These are phyloP conservation scores for Macheiramphus alcinus DNA, from an alignment of 2,113 vertebrate genomes.

Conservation along the genomic window DNA sequence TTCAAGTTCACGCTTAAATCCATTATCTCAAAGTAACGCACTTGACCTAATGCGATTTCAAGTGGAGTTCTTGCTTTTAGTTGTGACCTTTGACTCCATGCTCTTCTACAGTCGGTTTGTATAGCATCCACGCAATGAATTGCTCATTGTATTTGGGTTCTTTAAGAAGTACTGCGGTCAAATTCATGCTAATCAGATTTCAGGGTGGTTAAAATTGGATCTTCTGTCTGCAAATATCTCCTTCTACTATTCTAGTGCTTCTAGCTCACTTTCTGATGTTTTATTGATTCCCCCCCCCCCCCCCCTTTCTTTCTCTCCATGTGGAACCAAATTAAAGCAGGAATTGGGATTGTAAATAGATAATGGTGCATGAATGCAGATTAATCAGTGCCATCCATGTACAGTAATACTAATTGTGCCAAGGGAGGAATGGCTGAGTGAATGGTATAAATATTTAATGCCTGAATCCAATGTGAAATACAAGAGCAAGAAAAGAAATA, in stretches of 20 bases:
- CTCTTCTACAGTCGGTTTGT: neutral
- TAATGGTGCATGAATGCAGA: slow-evolving; percentile 40
- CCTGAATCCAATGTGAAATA: neutral
- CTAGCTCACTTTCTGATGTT: neutral
- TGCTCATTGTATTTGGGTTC: neutral
- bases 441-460: slow-evolving; percentile 37
- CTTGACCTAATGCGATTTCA: neutral
- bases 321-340: slow-evolving; percentile 14
- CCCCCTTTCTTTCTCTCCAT: neutral
- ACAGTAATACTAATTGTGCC: slow-evolving; percentile 39
- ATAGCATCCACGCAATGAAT: neutral
- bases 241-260: neutral
- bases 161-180: neutral
- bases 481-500: neutral
- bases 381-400: slow-evolving; percentile 11
- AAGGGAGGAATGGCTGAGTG: neutral
- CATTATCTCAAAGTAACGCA: accelerated
- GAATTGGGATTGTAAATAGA: slow-evolving; percentile 55
- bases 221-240: neutral
- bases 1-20: neutral
- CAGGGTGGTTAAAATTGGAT: neutral
- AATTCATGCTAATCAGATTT: neutral
- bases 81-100: accelerated
- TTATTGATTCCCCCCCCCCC: too few species aligned
- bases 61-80: neutral